Evolutionary conservation across 2,113 vertebrate genomes (phyloP), one percentile per base, ranked within the genome.

Genomic region (Phaethornis superciliosus): DNA sequence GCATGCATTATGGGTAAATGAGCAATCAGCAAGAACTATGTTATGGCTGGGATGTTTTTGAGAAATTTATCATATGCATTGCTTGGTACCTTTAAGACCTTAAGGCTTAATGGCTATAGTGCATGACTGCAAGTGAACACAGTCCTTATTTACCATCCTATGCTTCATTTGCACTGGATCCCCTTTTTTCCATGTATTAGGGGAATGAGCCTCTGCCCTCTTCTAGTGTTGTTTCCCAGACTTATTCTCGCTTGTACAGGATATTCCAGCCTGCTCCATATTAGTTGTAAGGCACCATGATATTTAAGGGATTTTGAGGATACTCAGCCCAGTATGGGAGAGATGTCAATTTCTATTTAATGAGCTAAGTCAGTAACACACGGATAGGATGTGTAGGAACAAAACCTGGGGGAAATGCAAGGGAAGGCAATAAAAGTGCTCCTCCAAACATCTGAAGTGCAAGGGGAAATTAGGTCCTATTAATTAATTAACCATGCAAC

Each of bases 1-100:
- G 98, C 97, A 97, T 98, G 98, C 98, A 98, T 98, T 98, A 98
- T 98, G 98, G 98, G 98, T 98, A 98, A 98, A 98, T 98, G 98
- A 98, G 98, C 98, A 98, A 98, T 98, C 98, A 98, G 98, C 97
- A 98, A 98, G 98, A 98, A 97, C 98, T 98, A 91, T 98, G 98
- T 98, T 98, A 98, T 98, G 98, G 98, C 98, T 98, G 98, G 98
- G 98, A 98, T 98, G 98, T 97, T 98, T 98, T 97, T 93, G 97
- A 98, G 98, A 95, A 98, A 98, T 98, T 98, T 98, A 98, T 98
- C 98, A 98, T 98, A 98, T 98, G 97, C 97, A 98, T 98, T 98
- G 98, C 98, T 97, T 95, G 97, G 98, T 98, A 98, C 98, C 97
- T 98, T 96, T 98, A 98, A 98, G 98, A 98, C 98, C 98, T 98